Evolutionary conservation across 1,140 invertebrate species (phyloP).

Genomic region (Drosophila subobscura): DNA sequence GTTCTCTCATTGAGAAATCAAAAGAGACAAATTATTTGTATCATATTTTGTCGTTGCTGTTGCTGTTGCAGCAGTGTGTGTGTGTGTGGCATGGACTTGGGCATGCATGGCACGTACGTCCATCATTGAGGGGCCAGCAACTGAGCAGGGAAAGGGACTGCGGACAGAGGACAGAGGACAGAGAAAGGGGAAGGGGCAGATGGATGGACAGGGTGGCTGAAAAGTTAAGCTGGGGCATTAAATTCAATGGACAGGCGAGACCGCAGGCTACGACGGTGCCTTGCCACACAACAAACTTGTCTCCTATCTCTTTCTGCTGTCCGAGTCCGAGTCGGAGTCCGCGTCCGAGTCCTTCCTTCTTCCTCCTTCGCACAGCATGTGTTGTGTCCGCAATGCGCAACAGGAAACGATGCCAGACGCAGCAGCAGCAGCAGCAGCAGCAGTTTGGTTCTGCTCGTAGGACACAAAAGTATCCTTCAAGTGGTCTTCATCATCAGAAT

Average conservation of each 20-base stretch:
- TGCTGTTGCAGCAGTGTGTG: neutral
- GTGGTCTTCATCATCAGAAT: slow-evolving; percentile 35
- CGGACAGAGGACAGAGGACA: too few species aligned
- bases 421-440: too few species aligned
- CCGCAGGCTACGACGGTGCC: slow-evolving; percentile 30
- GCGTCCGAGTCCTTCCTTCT: neutral
- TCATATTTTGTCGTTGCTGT: slow-evolving; percentile 1
- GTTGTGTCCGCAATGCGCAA: slow-evolving; percentile 29
- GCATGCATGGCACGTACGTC: slow-evolving; percentile 22
- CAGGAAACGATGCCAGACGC: slow-evolving; percentile 34
- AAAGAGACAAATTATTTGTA: slow-evolving; percentile 10
- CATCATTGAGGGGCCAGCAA: slow-evolving; percentile 1
- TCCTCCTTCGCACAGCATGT: neutral
- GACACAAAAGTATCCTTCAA: slow-evolving; percentile 49
- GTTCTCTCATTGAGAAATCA: neutral
- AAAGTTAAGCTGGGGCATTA: slow-evolving; percentile 49
- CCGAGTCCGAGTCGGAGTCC: neutral
- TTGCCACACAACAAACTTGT: slow-evolving; percentile 32
- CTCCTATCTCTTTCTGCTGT: neutral
- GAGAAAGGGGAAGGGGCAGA: neutral
- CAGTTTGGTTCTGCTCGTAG: neutral
- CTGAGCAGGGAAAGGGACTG: neutral
- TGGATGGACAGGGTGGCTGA: slow-evolving; percentile 4
- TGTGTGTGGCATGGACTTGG: neutral
- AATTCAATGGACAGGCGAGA: slow-evolving; percentile 37